A percentile compares a stretch with the other conserved stretches of the same genome.
These are phyloP conservation scores for Pseudomyrmex dendroicus DNA, from an alignment of 1,140 invertebrate genomes.

Conservation along the genomic window DNA sequence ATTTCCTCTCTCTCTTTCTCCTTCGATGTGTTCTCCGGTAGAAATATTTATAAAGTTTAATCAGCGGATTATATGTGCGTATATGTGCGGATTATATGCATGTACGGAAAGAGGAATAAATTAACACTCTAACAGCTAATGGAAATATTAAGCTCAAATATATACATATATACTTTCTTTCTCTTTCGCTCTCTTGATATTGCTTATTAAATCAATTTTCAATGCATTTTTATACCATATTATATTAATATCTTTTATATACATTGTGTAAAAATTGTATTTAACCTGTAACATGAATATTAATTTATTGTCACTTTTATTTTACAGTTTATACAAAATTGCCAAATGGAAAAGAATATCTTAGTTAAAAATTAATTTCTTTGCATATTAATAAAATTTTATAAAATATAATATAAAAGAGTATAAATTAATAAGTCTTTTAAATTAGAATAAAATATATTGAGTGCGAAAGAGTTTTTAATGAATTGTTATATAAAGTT, in stretches of 20 bases:
- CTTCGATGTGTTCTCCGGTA: background rate
- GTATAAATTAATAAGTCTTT: background rate
- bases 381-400: background rate
- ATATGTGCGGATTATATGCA: too few relatives aligned
- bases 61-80: background rate
- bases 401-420: background rate
- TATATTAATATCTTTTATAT: conserved; percentile 3
- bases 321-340: background rate
- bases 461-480: background rate
- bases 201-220: background rate
- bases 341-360: background rate
- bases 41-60: conserved; percentile 20
- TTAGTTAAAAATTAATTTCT: too few relatives aligned
- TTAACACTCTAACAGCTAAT: background rate
- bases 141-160: conserved; percentile 39
- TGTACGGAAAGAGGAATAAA: background rate
- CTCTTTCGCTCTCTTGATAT: background rate
- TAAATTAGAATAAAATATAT: background rate
- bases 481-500: too few relatives aligned
- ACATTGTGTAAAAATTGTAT: background rate
- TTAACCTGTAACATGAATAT: background rate
- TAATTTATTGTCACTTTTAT: conserved; percentile 14
- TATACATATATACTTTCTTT: too few relatives aligned
- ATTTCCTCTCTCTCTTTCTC: background rate
- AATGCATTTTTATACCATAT: background rate